Evolutionary conservation across 2,113 vertebrate genomes (phyloP).

Genomic region (Rhinichthys klamathensis): DNA sequence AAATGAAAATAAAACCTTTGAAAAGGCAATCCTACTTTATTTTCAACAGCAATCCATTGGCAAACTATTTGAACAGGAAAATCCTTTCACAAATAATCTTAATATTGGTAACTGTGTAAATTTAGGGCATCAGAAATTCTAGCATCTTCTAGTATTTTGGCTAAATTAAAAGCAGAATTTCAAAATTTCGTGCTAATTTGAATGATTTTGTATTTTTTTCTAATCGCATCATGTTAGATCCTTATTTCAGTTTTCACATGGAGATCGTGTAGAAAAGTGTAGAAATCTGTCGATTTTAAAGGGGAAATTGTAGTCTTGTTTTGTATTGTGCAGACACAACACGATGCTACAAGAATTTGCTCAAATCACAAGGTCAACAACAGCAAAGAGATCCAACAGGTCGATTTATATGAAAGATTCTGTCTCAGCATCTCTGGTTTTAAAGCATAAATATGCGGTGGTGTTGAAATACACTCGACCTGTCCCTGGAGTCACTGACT

Average conservation of each 20-base stretch:
- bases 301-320: neutral
- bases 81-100: neutral
- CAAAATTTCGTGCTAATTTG: neutral
- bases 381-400: neutral
- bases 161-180: neutral
- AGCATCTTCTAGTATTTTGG: neutral
- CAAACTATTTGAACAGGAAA: neutral
- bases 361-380: neutral
- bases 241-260: neutral
- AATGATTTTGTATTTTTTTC: neutral
- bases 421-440: neutral
- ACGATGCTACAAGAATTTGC: neutral
- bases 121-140: neutral
- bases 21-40: neutral
- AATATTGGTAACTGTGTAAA: neutral
- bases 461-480: neutral
- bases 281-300: neutral
- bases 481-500: constrained; percentile 14
- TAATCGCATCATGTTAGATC: neutral
- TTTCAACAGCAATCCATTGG: neutral
- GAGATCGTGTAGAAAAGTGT: neutral
- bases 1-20: too few species aligned
- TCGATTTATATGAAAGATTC: neutral
- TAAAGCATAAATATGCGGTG: neutral
- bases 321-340: neutral